These are phyloP conservation scores for Drosophila setifemur DNA, from an alignment of 1,140 invertebrate species.

Conservation along the genomic window DNA sequence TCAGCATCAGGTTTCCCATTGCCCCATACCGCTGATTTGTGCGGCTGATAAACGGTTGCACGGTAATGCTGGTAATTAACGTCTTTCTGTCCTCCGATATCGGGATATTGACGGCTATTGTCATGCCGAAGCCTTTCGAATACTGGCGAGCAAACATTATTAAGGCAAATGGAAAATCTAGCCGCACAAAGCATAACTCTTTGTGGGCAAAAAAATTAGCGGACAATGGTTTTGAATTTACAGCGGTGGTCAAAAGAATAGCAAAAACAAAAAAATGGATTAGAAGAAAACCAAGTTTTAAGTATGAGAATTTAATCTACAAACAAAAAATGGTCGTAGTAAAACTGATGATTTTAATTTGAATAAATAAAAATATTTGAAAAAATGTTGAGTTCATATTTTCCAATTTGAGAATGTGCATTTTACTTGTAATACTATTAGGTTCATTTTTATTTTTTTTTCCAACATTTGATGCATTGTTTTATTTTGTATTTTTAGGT, in stretches of 20 bases:
- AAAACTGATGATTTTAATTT: too few relatives aligned
- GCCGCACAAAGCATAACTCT: slow-evolving; percentile 7
- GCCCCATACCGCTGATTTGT: slow-evolving; percentile 49
- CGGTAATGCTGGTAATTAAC: slow-evolving; percentile 73
- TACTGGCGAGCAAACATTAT: slow-evolving; percentile 1
- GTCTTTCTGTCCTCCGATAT: slow-evolving; percentile 69
- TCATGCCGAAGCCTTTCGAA: slow-evolving; percentile 1
- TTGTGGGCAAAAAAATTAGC: background rate
- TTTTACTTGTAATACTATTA: too few relatives aligned
- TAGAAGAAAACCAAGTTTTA: too few relatives aligned
- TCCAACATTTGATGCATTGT: too few relatives aligned
- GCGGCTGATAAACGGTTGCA: slow-evolving; percentile 53
- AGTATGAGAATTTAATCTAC: too few relatives aligned
- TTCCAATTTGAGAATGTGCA: too few relatives aligned
- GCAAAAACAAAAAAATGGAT: background rate
- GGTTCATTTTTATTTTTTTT: too few relatives aligned
- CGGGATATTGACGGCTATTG: slow-evolving; percentile 41
- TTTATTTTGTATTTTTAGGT: too few relatives aligned
- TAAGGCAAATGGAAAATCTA: slow-evolving; percentile 18
- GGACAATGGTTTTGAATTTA: background rate
- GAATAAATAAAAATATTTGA: too few relatives aligned
- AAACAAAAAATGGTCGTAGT: too few relatives aligned
- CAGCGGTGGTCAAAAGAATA: background rate
- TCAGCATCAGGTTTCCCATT: slow-evolving; percentile 3
- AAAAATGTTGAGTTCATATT: too few relatives aligned